These are phyloP conservation scores for Tamandua tetradactyla DNA, from an alignment of 2,797 vertebrate species.

Conservation along the genomic window DNA sequence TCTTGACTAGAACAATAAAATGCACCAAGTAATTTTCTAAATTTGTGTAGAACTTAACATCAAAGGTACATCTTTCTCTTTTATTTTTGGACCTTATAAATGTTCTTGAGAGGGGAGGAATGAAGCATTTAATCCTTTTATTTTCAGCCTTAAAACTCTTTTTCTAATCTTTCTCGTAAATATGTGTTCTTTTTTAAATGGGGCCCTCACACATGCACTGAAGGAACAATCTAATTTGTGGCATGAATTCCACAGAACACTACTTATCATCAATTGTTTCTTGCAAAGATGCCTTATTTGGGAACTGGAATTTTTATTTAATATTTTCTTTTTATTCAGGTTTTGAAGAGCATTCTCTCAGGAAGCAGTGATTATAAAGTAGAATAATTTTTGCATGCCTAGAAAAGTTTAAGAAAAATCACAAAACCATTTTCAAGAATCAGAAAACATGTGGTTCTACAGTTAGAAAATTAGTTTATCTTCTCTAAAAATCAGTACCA, in stretches of 20 bases:
- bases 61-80: not conserved
- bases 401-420: not conserved
- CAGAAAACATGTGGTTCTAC: not conserved
- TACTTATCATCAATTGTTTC: conserved; percentile 26
- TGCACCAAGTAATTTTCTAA: not conserved
- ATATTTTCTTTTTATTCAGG: not conserved
- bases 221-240: not conserved
- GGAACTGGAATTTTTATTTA: not conserved
- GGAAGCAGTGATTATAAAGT: not conserved
- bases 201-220: not conserved
- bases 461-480: not conserved
- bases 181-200: not conserved
- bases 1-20: conserved; percentile 26
- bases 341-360: not conserved
- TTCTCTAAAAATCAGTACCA: not conserved
- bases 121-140: not conserved
- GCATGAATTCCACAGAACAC: not conserved
- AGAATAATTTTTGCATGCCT: not conserved
- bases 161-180: not conserved
- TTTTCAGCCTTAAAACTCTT: not conserved
- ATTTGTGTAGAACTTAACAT: not conserved
- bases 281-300: not conserved
- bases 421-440: not conserved
- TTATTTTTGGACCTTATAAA: not conserved
- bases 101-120: not conserved